A percentile compares a stretch with the other conserved stretches of the same genome.
phyloP scores from a whole-genome alignment of 2,113 vertebrate genomes.

The Pelusios castaneus region DNA sequence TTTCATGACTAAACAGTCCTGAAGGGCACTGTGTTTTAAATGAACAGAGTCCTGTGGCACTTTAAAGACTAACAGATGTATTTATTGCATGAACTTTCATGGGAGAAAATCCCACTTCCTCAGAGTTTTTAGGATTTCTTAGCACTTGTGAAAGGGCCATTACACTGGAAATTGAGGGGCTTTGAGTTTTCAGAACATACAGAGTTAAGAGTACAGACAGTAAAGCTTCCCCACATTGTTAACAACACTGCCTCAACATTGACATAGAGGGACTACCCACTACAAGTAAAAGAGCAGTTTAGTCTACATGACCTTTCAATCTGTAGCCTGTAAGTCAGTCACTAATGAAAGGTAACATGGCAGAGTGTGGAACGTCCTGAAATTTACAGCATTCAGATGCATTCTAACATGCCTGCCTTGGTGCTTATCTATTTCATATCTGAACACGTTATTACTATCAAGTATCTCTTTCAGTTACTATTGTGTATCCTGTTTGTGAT shows the following conservation, averaged over 20 bases:
- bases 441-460: not conserved
- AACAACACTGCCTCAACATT: not conserved
- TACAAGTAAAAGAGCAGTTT: not conserved
- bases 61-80: too few relatives aligned
- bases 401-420: not conserved
- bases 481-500: not conserved
- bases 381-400: not conserved
- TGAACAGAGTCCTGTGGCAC: too few relatives aligned
- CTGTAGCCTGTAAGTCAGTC: not conserved
- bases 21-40: constrained; percentile 55
- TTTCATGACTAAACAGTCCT: constrained; percentile 62
- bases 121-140: not conserved
- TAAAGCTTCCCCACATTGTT: not conserved
- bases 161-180: not conserved
- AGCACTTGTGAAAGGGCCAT: not conserved
- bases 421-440: not conserved
- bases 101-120: too few relatives aligned
- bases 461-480: not conserved
- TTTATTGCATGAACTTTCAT: too few relatives aligned
- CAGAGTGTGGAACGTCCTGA: not conserved
- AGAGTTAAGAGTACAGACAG: not conserved
- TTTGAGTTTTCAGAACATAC: not conserved
- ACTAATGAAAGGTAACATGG: not conserved
- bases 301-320: not conserved
- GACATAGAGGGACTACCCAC: not conserved